Evolutionary conservation across 2,797 vertebrate genomes (phyloP).

Genomic region (Myotis planiceps): DNA sequence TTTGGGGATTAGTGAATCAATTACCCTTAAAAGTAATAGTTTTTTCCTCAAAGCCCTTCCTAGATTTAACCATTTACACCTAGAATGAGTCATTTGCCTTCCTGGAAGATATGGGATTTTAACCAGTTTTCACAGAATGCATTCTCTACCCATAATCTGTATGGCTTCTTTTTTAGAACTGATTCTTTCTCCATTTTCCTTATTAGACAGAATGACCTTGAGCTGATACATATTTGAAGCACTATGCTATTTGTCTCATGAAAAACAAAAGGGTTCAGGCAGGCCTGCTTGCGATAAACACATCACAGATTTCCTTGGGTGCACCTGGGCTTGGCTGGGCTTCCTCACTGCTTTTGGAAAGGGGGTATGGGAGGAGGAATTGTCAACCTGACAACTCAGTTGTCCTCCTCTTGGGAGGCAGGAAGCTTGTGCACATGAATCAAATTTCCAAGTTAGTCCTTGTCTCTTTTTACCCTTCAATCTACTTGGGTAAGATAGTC

Average conservation of each 20-base stretch:
- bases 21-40: slow-evolving; percentile 3
- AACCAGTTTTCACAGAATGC: background rate
- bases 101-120: background rate
- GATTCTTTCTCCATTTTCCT: background rate
- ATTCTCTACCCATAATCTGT: background rate
- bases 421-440: background rate
- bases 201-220: background rate
- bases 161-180: background rate
- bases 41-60: background rate
- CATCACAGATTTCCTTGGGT: background rate
- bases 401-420: background rate
- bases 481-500: background rate
- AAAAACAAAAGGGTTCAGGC: background rate
- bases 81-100: background rate
- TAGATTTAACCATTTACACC: background rate
- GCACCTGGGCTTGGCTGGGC: background rate
- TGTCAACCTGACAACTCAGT: background rate
- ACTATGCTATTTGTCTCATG: background rate
- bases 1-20: slow-evolving; percentile 1
- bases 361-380: background rate
- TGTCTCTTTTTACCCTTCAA: background rate
- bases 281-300: background rate
- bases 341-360: background rate
- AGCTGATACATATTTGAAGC: background rate
- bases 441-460: background rate